phyloP scores from a whole-genome alignment of 2,888 invertebrate species.

The Parelbella ahira region DNA sequence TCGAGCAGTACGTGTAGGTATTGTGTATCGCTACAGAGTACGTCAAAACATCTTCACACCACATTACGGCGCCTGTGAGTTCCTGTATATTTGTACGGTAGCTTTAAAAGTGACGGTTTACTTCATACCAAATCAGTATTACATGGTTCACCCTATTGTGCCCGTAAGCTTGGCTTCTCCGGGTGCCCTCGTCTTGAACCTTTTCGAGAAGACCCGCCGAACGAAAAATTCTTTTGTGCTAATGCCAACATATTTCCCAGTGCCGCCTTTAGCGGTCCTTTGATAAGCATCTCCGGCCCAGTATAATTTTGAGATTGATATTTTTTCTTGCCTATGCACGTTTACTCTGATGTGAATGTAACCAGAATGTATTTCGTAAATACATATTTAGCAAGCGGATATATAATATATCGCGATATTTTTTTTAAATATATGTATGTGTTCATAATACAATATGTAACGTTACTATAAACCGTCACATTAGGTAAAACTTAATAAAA shows the following conservation, averaged over 20 bases:
- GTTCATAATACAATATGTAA: no score
- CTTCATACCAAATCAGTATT: constrained; percentile 21
- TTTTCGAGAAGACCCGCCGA: constrained; percentile 33
- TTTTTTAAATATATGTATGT: no score
- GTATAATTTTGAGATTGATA: constrained; percentile 36
- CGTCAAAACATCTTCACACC: no score
- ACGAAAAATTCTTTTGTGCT: constrained; percentile 36
- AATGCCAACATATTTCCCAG: constrained; percentile 33
- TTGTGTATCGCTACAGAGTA: no score
- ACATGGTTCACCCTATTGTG: constrained; percentile 22
- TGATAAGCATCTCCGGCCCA: constrained; percentile 32
- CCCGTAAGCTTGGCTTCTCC: constrained; percentile 17
- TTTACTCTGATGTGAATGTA: no score
- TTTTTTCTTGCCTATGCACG: constrained; percentile 19
- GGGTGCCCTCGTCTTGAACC: constrained; percentile 31
- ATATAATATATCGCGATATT: no score
- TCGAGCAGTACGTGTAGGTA: no score
- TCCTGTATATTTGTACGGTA: constrained; percentile 1
- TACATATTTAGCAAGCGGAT: no score
- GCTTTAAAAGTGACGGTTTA: constrained; percentile 16
- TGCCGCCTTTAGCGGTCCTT: constrained; percentile 30
- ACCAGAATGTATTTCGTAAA: no score
- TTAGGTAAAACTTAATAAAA: no score
- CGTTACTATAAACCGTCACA: no score
- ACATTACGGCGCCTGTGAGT: no score